Evolutionary conservation across 2,888 invertebrate genomes (phyloP).

Genomic region (Cancer borealis): DNA sequence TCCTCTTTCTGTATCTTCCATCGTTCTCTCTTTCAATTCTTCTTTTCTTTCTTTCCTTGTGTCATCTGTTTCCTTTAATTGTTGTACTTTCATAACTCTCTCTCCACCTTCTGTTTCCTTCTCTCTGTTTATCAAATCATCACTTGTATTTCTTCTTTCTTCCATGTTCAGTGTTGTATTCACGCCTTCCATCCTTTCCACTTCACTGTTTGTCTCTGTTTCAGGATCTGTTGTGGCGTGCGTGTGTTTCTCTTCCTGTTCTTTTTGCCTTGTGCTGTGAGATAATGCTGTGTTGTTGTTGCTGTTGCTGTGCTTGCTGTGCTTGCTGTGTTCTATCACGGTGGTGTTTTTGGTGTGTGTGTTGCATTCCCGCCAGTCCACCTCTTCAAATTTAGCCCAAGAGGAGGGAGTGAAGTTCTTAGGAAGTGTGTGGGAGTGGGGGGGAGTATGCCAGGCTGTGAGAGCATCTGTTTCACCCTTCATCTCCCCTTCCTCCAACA

Average conservation of each 20-base stretch:
- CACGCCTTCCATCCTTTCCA: too few relatives aligned
- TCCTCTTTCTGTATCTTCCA: neutral
- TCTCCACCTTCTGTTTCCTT: neutral
- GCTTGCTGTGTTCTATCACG: neutral
- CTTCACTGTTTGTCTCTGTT: too few relatives aligned
- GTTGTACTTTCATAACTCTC: neutral
- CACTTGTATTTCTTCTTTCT: neutral
- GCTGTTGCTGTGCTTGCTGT: too few relatives aligned
- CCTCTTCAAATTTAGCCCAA: constrained; percentile 69
- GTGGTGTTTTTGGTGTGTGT: too few relatives aligned
- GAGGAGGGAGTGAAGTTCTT: constrained; percentile 61
- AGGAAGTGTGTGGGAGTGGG: constrained; percentile 58
- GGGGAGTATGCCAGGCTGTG: neutral
- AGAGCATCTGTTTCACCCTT: too few relatives aligned
- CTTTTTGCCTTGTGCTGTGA: neutral
- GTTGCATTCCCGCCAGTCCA: constrained; percentile 55
- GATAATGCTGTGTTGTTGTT: too few relatives aligned
- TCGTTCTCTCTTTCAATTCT: neutral
- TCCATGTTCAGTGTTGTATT: neutral
- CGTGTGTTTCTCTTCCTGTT: neutral
- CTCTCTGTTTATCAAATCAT: neutral
- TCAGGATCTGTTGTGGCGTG: too few relatives aligned
- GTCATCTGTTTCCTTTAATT: neutral
- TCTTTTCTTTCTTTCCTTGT: neutral
- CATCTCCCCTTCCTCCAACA: too few relatives aligned